Percentiles rank a stretch among this genome's conserved stretches.
Evolutionary conservation across 2,888 invertebrate genomes (phyloP).

Genomic region (Poecilobothrus nobilitatus): DNA sequence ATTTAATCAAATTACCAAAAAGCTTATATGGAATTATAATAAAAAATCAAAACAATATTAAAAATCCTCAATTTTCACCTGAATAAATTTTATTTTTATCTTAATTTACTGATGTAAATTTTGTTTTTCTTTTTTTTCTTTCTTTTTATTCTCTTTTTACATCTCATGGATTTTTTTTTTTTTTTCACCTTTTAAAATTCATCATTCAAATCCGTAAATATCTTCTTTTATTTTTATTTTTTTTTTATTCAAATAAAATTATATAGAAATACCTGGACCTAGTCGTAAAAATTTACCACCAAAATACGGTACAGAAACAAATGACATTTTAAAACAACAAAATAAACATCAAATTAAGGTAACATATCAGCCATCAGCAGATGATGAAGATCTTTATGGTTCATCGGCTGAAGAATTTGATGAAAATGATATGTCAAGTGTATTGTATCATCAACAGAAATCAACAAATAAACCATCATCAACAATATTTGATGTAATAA

Average conservation of each 20-base stretch:
- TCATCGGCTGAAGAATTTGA: conserved; percentile 60
- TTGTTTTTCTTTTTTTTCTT: too few species aligned
- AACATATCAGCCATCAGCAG: conserved; percentile 42
- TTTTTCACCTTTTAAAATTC: too few species aligned
- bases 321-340: conserved; percentile 43
- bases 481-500: conserved; percentile 19
- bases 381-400: conserved; percentile 60
- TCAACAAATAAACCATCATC: conserved; percentile 35
- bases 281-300: conserved; percentile 51
- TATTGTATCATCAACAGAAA: conserved; percentile 39
- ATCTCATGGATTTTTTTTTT: too few species aligned
- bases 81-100: background rate
- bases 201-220: too few species aligned
- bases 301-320: conserved; percentile 42
- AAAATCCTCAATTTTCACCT: background rate
- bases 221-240: background rate
- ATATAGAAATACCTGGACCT: conserved; percentile 67
- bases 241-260: background rate
- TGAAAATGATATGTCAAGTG: conserved; percentile 44
- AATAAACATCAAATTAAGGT: conserved; percentile 35
- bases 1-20: too few species aligned
- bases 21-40: too few species aligned
- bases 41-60: background rate
- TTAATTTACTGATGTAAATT: background rate
- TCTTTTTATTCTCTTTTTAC: too few species aligned